Conservation (phyloP, 2,113 vertebrate species). For the Gracilinanus agilis region DNA sequence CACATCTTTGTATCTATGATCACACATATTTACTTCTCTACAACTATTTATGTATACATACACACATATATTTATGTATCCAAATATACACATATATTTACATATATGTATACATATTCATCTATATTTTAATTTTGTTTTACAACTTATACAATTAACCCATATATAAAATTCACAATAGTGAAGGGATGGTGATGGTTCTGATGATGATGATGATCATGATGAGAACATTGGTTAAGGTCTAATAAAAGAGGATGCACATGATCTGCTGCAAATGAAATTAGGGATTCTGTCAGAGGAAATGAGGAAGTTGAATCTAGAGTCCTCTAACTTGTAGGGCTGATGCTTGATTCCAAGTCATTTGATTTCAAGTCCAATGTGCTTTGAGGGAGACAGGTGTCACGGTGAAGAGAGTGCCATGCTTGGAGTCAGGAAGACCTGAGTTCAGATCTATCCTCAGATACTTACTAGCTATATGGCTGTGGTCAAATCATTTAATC, state of each 20-base stretch:
- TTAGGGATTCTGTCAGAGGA: background rate
- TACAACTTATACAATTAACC: background rate
- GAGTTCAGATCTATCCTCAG: background rate
- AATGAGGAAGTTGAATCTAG: background rate
- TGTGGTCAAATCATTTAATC: background rate
- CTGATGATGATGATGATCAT: background rate
- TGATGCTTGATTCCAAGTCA: background rate
- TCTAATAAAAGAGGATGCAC: background rate
- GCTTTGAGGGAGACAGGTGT: background rate
- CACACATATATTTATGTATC: too few relatives aligned
- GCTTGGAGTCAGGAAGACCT: background rate
- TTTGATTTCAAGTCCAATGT: background rate
- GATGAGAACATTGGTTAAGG: background rate
- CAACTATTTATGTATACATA: too few relatives aligned
- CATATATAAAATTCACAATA: background rate
- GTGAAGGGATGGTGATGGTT: too few relatives aligned
- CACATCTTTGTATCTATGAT: too few relatives aligned
- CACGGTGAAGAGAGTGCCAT: background rate
- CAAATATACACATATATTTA: too few relatives aligned
- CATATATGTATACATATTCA: too few relatives aligned
- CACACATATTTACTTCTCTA: too few relatives aligned
- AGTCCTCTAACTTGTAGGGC: background rate
- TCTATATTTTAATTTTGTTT: background rate
- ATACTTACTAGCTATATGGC: background rate
- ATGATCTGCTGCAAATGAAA: background rate